These are phyloP conservation scores for Lithobates pipiens DNA, from an alignment of 2,797 vertebrate species.

Conservation along the genomic window DNA sequence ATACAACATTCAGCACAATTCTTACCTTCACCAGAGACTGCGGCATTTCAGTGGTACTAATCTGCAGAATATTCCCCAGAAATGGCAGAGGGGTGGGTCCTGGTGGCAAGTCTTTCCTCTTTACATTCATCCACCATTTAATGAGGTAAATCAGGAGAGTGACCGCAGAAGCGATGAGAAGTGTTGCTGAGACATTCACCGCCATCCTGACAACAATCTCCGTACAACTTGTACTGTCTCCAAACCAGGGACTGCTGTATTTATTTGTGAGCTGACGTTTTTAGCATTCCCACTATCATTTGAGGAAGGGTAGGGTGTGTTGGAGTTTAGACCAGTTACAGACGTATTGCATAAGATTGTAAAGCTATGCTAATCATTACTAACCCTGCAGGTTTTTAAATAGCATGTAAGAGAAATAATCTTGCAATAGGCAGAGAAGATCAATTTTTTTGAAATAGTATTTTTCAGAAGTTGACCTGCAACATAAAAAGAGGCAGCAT, in stretches of 20 bases:
- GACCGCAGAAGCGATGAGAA: neutral
- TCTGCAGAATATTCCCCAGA: slow-evolving; percentile 33
- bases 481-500: no score
- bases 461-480: no score
- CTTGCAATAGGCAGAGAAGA: no score
- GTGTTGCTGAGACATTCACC: neutral
- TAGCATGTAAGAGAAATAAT: no score
- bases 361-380: no score
- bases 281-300: neutral
- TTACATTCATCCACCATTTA: slow-evolving; percentile 16
- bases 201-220: neutral
- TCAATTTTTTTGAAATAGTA: no score
- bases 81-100: slow-evolving; percentile 30
- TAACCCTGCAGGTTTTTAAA: no score
- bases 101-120: slow-evolving; percentile 15
- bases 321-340: neutral
- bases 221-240: neutral
- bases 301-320: neutral
- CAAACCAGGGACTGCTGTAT: neutral
- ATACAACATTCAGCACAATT: no score
- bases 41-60: slow-evolving; percentile 2
- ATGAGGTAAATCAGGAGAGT: slow-evolving; percentile 7
- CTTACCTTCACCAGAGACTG: slow-evolving; percentile 15
- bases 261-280: neutral
- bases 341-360: neutral